Percentiles rank a stretch among this genome's conserved stretches.
Evolutionary conservation across 2,113 vertebrate species (phyloP).

Genomic region (Hippolais icterina): DNA sequence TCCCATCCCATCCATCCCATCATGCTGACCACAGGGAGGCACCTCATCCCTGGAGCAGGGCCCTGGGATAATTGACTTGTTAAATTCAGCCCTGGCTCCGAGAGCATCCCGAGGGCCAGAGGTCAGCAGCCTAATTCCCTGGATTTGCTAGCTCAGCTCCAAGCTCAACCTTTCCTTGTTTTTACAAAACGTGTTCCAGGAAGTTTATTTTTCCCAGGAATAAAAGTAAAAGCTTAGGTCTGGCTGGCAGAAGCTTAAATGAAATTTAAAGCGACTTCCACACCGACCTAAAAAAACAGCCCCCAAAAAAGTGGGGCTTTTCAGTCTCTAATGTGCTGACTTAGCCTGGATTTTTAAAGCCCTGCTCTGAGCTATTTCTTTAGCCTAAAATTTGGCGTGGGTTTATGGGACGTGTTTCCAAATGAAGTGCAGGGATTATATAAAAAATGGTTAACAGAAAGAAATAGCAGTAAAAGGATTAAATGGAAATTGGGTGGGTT

Average conservation of each 20-base stretch:
- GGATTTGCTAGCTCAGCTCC: constrained; percentile 49
- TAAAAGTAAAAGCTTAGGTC: constrained; percentile 36
- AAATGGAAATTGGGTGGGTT: not conserved
- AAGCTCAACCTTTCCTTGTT: constrained; percentile 42
- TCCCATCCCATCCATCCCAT: not conserved
- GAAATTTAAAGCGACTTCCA: constrained; percentile 33
- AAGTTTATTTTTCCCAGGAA: constrained; percentile 44
- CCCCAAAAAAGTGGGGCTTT: not conserved
- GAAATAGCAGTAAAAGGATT: not conserved
- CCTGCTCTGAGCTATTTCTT: constrained; percentile 17
- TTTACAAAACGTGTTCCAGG: constrained; percentile 29
- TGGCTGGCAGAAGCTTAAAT: constrained; percentile 25
- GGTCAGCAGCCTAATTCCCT: constrained; percentile 38
- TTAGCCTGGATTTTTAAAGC: not conserved
- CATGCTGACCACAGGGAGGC: not conserved
- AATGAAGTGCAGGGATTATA: not conserved
- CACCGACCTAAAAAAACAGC: not conserved
- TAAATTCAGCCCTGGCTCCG: not conserved
- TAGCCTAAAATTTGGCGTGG: not conserved
- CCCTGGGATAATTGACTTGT: not conserved
- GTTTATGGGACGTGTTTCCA: not conserved
- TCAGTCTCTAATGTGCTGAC: constrained; percentile 9
- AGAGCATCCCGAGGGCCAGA: not conserved
- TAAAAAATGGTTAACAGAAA: not conserved
- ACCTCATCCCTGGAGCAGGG: not conserved